phyloP scores from a whole-genome alignment of 1,140 invertebrate genomes.

The Drosophila teissieri region DNA sequence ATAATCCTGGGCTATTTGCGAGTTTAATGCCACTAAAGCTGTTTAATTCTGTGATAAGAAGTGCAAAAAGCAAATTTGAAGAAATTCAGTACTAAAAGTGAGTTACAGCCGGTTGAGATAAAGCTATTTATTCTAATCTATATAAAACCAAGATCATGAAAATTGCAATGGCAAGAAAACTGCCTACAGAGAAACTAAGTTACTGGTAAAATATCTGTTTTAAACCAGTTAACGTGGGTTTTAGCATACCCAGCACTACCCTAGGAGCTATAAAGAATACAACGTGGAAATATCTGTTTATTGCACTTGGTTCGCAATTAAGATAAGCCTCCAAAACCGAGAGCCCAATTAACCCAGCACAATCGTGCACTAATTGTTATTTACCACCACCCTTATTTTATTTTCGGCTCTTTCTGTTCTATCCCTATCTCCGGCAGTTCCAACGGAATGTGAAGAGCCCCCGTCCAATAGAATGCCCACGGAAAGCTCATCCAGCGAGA shows the following conservation, averaged over 20 bases:
- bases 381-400: slow-evolving; percentile 26
- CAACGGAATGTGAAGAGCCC: slow-evolving; percentile 65
- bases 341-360: slow-evolving; percentile 58
- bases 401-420: background rate
- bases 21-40: background rate
- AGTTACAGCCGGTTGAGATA: slow-evolving; percentile 8
- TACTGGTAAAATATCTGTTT: background rate
- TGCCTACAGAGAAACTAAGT: background rate
- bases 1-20: background rate
- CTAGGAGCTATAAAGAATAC: slow-evolving; percentile 32
- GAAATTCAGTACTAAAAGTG: slow-evolving; percentile 1
- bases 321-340: slow-evolving; percentile 59
- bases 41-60: slow-evolving; percentile 26
- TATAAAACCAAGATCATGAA: background rate
- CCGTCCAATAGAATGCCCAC: slow-evolving; percentile 70
- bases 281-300: slow-evolving; percentile 55
- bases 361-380: slow-evolving; percentile 72
- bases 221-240: background rate
- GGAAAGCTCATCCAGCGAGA: slow-evolving; percentile 70
- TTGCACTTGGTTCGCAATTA: slow-evolving; percentile 71
- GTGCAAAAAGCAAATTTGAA: slow-evolving; percentile 44
- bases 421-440: slow-evolving; percentile 37
- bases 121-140: background rate
- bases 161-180: background rate
- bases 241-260: slow-evolving; percentile 22